Evolutionary conservation across 2,888 invertebrate genomes (phyloP).

Genomic region (Alentia gelatinosa): DNA sequence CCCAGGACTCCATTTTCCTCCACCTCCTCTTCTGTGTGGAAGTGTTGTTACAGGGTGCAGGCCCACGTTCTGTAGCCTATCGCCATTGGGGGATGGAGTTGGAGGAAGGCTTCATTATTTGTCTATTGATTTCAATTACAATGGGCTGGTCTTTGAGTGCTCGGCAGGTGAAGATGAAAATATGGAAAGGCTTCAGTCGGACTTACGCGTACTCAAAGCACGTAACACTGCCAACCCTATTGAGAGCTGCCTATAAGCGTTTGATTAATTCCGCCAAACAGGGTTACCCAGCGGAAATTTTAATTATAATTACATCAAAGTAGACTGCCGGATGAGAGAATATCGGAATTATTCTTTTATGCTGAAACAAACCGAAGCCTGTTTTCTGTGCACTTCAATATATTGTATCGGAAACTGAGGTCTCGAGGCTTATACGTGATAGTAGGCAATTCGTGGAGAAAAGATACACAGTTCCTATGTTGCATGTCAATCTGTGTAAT

Average conservation of each 20-base stretch:
- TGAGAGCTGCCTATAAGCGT: background rate
- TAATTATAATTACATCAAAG: background rate
- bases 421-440: no score
- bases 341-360: background rate
- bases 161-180: slow-evolving; percentile 14
- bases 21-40: no score
- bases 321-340: background rate
- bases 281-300: background rate
- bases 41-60: no score
- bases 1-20: no score
- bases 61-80: background rate
- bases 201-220: background rate
- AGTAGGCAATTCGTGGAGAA: no score
- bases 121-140: slow-evolving; percentile 42
- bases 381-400: no score
- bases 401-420: no score
- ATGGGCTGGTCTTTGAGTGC: background rate
- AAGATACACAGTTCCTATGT: no score
- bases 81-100: background rate
- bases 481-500: no score
- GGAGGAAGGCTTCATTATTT: slow-evolving; percentile 7
- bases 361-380: background rate
- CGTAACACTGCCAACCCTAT: background rate
- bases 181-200: background rate
- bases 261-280: background rate